Base-by-base conservation (phyloP, 1,140 invertebrate genomes). In the Drosophila trapezifrons region DNA sequence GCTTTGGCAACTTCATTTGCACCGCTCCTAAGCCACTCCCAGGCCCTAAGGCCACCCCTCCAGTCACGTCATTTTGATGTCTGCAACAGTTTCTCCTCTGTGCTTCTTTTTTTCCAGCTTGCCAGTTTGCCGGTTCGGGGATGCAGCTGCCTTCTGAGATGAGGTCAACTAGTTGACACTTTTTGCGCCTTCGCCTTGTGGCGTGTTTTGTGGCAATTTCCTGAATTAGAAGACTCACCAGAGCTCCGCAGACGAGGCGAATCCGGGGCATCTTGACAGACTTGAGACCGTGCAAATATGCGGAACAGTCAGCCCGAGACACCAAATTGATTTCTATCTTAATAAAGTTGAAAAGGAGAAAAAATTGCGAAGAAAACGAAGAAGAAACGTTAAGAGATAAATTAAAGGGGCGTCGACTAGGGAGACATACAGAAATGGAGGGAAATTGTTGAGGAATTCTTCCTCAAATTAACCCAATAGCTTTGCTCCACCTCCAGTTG, bases 1-100 rank as follows among this genome's bases (percentile, higher is more conserved):
- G 82, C 82, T 86, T 85, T 86, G 65, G 75, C 82, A 76, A 85
- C 82, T 85, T 87, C 82, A 87, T 86, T 86, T 86, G 82, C 78
- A 76, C 82, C 62, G 82, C 58, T 37, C 59, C 73, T 49, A 54
- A 55, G 58, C 38, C 49, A 58, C n/a, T n/a, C 35, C 49, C 43
- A 9, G 0, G 29, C 52, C 9, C 42, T 25, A n/a, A 32, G 2
- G 13, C 49, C 29, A 32, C 17, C 32, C 22, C 20, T 10, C n/a
- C 66, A 47, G 67, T 71, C 67, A 71, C 65, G 67, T 71, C 67
- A 71, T 71, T 71, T 69, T 71, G 67, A 71, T 71, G 67, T 71
- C 67, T 71, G 67, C 67, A 47, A 71, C 67, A 70, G 67, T 71
- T 71, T 71, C 64, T 56, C 43, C 12, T 42, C 62, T 42, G n/a